These are phyloP conservation scores for Troides helena DNA, from an alignment of 2,888 invertebrate species.

Conservation along the genomic window DNA sequence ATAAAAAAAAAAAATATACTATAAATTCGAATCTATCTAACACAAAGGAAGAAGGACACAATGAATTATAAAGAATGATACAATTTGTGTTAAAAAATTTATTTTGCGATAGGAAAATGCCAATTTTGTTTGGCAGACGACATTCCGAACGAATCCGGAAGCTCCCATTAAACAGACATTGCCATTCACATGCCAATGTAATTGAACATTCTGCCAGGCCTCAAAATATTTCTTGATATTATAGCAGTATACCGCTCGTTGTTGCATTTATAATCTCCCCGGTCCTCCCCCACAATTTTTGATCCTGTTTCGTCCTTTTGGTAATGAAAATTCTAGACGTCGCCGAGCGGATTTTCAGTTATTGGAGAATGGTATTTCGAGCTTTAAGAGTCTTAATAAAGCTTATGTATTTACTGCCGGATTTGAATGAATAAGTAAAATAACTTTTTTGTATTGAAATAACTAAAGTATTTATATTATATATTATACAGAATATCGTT, in stretches of 20 bases:
- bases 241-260: conserved; percentile 44
- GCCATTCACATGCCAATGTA: conserved; percentile 54
- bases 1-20: background rate
- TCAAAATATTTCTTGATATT: conserved; percentile 58
- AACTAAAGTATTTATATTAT: background rate
- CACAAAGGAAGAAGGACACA: no score
- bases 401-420: conserved; percentile 31
- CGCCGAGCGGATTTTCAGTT: conserved; percentile 52
- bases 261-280: conserved; percentile 57
- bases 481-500: background rate
- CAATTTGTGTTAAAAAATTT: conserved; percentile 41
- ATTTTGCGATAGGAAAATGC: conserved; percentile 44
- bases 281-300: conserved; percentile 40
- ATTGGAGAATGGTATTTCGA: conserved; percentile 46
- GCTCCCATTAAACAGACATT: conserved; percentile 46
- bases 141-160: conserved; percentile 44
- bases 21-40: background rate
- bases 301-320: conserved; percentile 42
- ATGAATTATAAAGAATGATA: no score
- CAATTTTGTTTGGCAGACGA: conserved; percentile 49
- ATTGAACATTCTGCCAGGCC: conserved; percentile 61
- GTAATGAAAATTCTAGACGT: conserved; percentile 63
- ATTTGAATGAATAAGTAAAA: conserved; percentile 21
- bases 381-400: conserved; percentile 29
- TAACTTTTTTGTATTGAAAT: conserved; percentile 19